Evolutionary conservation across 2,888 invertebrate species (phyloP), one percentile per base, ranked within the genome.

Genomic region (Eupithecia centaureata): DNA sequence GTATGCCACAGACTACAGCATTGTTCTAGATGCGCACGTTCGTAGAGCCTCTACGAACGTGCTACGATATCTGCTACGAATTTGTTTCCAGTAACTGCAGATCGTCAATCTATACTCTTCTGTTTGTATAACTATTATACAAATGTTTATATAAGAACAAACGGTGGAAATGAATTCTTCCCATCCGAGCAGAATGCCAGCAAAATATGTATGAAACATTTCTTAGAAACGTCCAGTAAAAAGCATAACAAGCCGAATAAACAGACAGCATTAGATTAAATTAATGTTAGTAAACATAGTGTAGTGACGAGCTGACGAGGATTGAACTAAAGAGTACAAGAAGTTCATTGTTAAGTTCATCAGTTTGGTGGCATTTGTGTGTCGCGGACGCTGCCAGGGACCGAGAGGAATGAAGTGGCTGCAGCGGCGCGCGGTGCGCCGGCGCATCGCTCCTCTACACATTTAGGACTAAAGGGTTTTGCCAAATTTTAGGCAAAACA

Each of bases 401-500:
- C 77, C 85, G 86, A 76, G 77, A 83, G 81, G 87, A 85, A 86
- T 85, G 83, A 82, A 85, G 81, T 77, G 77, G 73, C 80, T 81
- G 82, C 81, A 81, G 74, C 77, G 69, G 77, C 75, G 78, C 76
- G 74, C 70, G 68, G 68, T 10, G 32, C 56, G 68, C 68, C 68
- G 71, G 74, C 74, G 71, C 70, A 63, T 60, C 61, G 56, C 70
- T 52, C 72, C 74, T 67, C 64, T 22, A 66, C 69, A 38, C 69
- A 67, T 76, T 77, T 79, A 78, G 79, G 76, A 75, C 76, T 75
- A 78, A 88, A 88, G 86, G 88, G 86, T 81, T 89, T 89, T 81
- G 90, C 89, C 84, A 91, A 91, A 84, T 85, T 90, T 91, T 91
- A 89, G 91, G 81, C 91, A 92, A 92, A 92, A 91, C 90, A 91